phyloP scores from a whole-genome alignment of 2,888 invertebrate genomes.

The Ormyrus nitidulus region DNA sequence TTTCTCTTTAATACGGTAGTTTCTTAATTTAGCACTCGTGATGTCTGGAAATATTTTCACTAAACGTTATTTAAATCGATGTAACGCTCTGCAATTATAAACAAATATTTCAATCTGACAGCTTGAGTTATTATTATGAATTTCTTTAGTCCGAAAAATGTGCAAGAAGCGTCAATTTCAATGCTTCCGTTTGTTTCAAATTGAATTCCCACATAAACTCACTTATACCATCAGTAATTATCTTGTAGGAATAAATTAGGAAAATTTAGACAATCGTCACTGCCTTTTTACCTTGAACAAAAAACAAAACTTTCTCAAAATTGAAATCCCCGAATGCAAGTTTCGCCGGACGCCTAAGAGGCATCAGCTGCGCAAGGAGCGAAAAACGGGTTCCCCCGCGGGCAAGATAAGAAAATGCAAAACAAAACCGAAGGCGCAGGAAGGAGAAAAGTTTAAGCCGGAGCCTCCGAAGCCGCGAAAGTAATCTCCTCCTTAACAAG shows the following conservation, averaged over 20 bases:
- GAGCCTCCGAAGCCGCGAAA: conserved; percentile 29
- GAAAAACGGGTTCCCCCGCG: background rate
- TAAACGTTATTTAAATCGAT: background rate
- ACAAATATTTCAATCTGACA: conserved; percentile 1
- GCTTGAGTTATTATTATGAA: conserved; percentile 7
- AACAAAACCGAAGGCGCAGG: conserved; percentile 5
- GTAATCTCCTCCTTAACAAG: conserved; percentile 45
- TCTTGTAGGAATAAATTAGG: no score
- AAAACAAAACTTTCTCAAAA: no score
- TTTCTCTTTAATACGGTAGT: background rate
- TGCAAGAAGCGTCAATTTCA: background rate
- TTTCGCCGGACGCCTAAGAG: background rate
- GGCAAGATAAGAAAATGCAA: no score
- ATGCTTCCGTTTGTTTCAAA: conserved; percentile 15
- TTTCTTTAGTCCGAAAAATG: background rate
- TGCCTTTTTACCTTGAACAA: no score
- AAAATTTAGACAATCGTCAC: no score
- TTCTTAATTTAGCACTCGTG: background rate
- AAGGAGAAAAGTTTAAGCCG: conserved; percentile 22
- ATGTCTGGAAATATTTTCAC: no score
- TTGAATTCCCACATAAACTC: conserved; percentile 20
- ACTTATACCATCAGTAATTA: conserved; percentile 1
- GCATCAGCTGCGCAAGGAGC: background rate
- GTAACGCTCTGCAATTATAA: background rate
- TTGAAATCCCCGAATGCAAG: no score